Conservation (phyloP, 2,113 vertebrate genomes). For the Tachysurus fulvidraco region DNA sequence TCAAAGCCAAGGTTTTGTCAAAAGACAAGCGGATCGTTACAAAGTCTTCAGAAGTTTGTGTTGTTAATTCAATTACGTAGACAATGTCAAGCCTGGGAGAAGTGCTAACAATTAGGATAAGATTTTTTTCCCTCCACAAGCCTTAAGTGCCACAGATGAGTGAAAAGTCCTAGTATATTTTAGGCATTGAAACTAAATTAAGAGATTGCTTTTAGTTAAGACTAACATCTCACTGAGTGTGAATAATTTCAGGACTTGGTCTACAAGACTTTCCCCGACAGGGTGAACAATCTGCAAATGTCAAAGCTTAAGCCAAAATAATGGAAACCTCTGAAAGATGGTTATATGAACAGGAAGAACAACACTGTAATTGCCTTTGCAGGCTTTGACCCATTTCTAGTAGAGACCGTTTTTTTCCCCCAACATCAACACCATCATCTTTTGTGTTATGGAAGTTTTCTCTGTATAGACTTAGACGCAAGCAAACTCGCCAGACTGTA, state of each 20-base stretch:
- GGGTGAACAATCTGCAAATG: background rate
- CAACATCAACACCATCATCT: background rate
- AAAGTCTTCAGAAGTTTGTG: background rate
- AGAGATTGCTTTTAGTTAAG: background rate
- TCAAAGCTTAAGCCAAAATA: background rate
- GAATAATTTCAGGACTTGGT: background rate
- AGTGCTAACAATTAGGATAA: background rate
- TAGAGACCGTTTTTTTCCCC: background rate
- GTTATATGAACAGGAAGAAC: background rate
- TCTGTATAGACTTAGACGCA: background rate
- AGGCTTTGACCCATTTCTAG: constrained; percentile 17
- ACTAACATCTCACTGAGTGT: background rate
- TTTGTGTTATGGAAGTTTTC: background rate
- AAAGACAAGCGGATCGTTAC: background rate
- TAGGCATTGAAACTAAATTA: background rate
- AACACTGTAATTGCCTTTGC: background rate
- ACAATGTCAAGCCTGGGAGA: background rate
- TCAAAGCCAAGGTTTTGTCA: constrained; percentile 36
- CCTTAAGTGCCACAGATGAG: background rate
- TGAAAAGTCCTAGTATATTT: background rate
- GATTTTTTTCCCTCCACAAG: background rate
- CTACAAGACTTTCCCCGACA: background rate
- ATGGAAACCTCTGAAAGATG: background rate
- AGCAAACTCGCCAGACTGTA: background rate
- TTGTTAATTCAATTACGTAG: background rate